phyloP scores from a whole-genome alignment of 2,113 vertebrate species.

The Scortum barcoo region DNA sequence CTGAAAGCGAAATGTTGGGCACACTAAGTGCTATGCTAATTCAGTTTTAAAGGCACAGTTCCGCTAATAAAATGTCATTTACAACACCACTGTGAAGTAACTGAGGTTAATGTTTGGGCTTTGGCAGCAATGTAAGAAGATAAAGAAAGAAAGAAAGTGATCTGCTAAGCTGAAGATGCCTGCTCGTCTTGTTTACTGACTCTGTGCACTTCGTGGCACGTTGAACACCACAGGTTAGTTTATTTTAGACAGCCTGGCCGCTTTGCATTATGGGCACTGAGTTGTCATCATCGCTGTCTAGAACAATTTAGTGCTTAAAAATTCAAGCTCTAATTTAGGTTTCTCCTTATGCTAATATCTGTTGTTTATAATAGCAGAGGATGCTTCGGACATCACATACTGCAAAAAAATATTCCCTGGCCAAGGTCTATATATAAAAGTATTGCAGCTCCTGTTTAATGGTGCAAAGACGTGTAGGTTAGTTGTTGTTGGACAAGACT shows the following conservation, averaged over 20 bases:
- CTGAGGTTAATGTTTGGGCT: background rate
- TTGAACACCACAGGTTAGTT: constrained; percentile 29
- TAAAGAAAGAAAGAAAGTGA: constrained; percentile 17
- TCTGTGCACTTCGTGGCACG: background rate
- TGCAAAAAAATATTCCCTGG: background rate
- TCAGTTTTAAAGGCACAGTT: constrained; percentile 14
- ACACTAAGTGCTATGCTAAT: background rate
- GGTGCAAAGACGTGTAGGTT: background rate
- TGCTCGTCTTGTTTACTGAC: background rate
- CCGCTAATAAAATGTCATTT: constrained; percentile 36
- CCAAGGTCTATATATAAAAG: background rate
- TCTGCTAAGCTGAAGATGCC: background rate
- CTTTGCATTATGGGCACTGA: constrained; percentile 53
- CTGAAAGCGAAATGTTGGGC: constrained; percentile 33
- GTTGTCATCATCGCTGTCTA: constrained; percentile 23
- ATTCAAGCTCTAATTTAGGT: background rate
- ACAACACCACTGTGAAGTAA: background rate
- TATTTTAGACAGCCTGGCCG: constrained; percentile 25
- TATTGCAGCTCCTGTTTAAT: background rate
- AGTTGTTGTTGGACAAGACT: background rate
- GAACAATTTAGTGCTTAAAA: background rate
- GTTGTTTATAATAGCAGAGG: background rate
- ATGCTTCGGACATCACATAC: background rate
- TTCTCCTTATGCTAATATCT: background rate
- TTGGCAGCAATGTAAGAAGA: background rate